Base-by-base conservation (phyloP, 1,140 invertebrate genomes). In the Zaprionus ornatus region DNA sequence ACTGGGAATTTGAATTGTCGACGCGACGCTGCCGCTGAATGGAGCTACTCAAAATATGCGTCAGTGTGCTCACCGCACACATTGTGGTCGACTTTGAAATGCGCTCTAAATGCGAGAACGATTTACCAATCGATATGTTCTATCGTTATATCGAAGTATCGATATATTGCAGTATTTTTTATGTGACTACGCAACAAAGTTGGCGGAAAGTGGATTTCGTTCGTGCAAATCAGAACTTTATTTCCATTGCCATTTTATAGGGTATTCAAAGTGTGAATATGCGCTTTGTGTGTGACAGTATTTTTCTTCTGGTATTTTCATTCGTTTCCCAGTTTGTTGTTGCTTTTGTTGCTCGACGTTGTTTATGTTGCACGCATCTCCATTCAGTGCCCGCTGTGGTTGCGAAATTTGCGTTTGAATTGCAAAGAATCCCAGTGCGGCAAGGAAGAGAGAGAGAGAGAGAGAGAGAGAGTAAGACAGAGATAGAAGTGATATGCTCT, bases 391-490 rank as follows among this genome's bases (percentile, higher is more conserved):
- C 65, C 60, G 40, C 35, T 69, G 75, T 68, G 71, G 55, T 52
- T 74, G 63, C 42, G 9, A 69, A 77, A 77, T 74, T 70, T 80
- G 59, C 67, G 37, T 54, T 64, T 63, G 55, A 76, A 81, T 72
- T 69, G 77, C 73, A 76, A 76, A 81, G 76, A 73, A 62, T 54
- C 45, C 54, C 55, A 69, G 56, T 76, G 76, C 45, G 40, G n/a
- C 40, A 17, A 42, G 2, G 7, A 6, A 17, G 6, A 42, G n/a
- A 42, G n/a, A 3, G 7, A 17, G 5, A 6, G 10, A 32, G 10
- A 6, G 5, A 32, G 29, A 35, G 4, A 37, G 3, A 15, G 13
- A 12, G 45, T 4, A 50, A 21, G 19, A 50, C 45, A 15, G 66
- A 25, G 60, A 10, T 10, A 32, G 29, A 29, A 35, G 54, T 15